A percentile compares a stretch with the other conserved stretches of the same genome.
These are phyloP conservation scores for Saiga tatarica DNA, from an alignment of 2,113 vertebrate genomes.

Conservation along the genomic window DNA sequence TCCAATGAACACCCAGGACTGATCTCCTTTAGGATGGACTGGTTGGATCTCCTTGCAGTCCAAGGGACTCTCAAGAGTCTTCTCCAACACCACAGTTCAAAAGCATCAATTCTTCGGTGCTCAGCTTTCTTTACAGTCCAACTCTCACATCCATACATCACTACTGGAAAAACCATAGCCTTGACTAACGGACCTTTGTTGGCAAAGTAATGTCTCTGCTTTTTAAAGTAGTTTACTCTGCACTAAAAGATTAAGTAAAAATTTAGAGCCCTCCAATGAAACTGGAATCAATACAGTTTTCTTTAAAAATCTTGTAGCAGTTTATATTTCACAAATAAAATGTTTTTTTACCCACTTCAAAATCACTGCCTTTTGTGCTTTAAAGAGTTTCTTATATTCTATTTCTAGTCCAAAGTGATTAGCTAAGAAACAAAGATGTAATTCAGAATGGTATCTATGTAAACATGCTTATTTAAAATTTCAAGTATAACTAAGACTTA, in stretches of 20 bases:
- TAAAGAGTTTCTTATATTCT: neutral
- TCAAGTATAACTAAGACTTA: conserved; percentile 63
- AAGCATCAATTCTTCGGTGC: neutral
- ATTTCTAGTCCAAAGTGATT: neutral
- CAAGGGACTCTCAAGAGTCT: neutral
- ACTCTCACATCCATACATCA: neutral
- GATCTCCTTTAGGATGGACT: neutral
- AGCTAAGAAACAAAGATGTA: neutral
- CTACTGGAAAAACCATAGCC: neutral
- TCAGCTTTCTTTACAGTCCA: neutral
- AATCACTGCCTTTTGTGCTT: conserved; percentile 13
- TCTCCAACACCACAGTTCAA: neutral
- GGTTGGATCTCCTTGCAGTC: neutral
- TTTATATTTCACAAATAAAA: conserved; percentile 30
- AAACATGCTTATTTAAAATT: conserved; percentile 15
- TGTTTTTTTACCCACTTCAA: neutral
- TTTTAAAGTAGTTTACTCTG: neutral
- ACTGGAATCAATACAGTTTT: neutral
- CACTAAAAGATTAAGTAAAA: neutral
- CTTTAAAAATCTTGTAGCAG: neutral
- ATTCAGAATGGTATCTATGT: neutral
- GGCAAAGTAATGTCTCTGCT: neutral
- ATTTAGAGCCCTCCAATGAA: neutral
- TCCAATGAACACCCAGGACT: neutral
- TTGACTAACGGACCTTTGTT: neutral